Evolutionary conservation across 2,113 vertebrate species (phyloP), one percentile per base, ranked within the genome.

Genomic region (Melanostigma gelatinosum): DNA sequence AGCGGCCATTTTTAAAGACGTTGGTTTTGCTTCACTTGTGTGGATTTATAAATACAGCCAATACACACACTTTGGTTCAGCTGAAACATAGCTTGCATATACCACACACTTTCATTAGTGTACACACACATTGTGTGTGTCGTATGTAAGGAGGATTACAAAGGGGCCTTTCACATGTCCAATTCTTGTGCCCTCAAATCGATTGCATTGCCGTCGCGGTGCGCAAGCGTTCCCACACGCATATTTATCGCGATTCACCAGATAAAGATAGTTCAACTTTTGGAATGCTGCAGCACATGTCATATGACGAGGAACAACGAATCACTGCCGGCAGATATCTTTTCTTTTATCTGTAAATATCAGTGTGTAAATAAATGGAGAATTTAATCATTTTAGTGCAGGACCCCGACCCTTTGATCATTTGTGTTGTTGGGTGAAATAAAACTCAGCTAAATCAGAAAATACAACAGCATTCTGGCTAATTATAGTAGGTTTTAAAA

Each of bases 21-120:
- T 15, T 58, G 48, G 64, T 79, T 79, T 63, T 74, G 64, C 57
- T 63, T 74, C 46, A 62, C 13, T 68, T 70, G 70, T 65, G 58
- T 60, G 20, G 38, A 46, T 74, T 84, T 32, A 50, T 50, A 50
- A 73, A 74, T n/a, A 40, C 55, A 63, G 55, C 24, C 27, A 63
- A 29, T 7, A 12, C 2, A 67, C 40, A 76, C n/a, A 61, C 46
- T 24, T 69, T 48, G 20, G 48, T 69, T 62, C 36, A 54, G 22
- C 36, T 22, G 44, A 22, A 27, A 42, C 9, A 15, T 9, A 71
- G 29, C 38, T 46, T 54, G 29, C 8, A 27, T 63, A 29, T 29
- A 57, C 20, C 20, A 24, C 38, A 60, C 24, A 27, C 60, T 48
- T 58, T 36, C 46, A 55, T 36, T 32, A 22, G 13, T 55, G 18